A percentile compares a stretch with the other conserved stretches of the same genome.
Conservation (phyloP, 2,888 invertebrate genomes). For the Papilio elwesi region DNA sequence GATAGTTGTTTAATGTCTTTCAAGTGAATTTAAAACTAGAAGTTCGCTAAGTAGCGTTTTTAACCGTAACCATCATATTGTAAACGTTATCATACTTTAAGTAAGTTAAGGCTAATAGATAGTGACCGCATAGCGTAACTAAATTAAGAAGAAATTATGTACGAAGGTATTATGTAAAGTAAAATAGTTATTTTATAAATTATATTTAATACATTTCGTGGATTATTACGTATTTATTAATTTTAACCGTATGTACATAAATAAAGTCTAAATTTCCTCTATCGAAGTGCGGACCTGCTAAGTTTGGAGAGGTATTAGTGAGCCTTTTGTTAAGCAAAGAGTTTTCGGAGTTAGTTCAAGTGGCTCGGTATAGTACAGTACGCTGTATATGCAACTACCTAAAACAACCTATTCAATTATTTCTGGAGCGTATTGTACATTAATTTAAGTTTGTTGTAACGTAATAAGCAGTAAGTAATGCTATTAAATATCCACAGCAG, state of each 20-base stretch:
- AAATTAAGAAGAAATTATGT: no score
- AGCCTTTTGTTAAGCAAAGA: constrained; percentile 28
- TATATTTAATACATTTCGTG: neutral
- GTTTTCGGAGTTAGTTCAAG: constrained; percentile 8
- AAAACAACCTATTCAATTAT: neutral
- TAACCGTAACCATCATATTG: no score
- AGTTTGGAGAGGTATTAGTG: constrained; percentile 20
- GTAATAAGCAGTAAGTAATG: neutral
- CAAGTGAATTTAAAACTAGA: no score
- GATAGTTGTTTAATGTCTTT: no score
- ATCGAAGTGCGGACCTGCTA: neutral
- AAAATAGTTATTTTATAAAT: no score
- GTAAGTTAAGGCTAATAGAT: no score
- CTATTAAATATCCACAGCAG: neutral
- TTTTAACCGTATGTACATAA: neutral
- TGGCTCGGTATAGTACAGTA: neutral
- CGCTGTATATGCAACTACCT: neutral
- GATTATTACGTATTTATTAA: neutral
- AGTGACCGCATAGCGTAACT: no score
- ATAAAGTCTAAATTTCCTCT: neutral
- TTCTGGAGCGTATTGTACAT: neutral
- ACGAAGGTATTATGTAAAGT: no score
- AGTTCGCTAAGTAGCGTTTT: no score
- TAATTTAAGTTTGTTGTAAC: neutral
- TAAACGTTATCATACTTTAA: no score